phyloP scores from a whole-genome alignment of 2,888 invertebrate genomes.

The Salpingus planirostris region DNA sequence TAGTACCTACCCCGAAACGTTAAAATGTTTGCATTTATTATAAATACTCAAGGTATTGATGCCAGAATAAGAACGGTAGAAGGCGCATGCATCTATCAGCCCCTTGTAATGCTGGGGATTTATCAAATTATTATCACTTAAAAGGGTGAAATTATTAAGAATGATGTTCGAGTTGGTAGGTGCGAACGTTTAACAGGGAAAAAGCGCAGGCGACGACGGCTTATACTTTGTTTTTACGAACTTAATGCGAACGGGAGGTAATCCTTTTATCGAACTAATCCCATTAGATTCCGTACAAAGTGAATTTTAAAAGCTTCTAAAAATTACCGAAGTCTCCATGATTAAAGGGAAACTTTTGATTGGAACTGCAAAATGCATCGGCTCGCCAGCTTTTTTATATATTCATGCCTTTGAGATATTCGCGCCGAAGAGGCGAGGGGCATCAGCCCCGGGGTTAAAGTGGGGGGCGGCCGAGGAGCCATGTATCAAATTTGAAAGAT shows the following conservation, averaged over 20 bases:
- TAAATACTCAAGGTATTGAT: background rate
- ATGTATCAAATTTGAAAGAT: conserved; percentile 39
- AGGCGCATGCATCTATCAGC: too few relatives aligned
- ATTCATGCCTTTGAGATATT: conserved; percentile 6
- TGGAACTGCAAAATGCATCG: conserved; percentile 24
- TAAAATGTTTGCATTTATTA: conserved; percentile 13
- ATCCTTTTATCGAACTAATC: conserved; percentile 27
- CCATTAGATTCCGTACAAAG: conserved; percentile 27
- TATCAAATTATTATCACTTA: too few relatives aligned
- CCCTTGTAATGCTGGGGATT: too few relatives aligned
- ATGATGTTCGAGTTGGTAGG: too few relatives aligned
- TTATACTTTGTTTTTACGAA: conserved; percentile 13
- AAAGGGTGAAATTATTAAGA: too few relatives aligned
- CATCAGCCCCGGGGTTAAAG: too few relatives aligned
- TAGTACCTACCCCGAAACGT: conserved; percentile 21
- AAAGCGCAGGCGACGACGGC: background rate
- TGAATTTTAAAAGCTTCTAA: conserved; percentile 31
- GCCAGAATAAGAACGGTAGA: too few relatives aligned
- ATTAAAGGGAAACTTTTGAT: conserved; percentile 33
- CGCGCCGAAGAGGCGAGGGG: too few relatives aligned
- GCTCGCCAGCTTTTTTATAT: conserved; percentile 7
- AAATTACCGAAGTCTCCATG: conserved; percentile 27
- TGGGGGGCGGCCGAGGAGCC: conserved; percentile 15
- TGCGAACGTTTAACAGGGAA: too few relatives aligned
- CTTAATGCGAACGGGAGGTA: conserved; percentile 20